Base-by-base conservation (phyloP, 2,888 invertebrate species). In the Megamerina dolium region DNA sequence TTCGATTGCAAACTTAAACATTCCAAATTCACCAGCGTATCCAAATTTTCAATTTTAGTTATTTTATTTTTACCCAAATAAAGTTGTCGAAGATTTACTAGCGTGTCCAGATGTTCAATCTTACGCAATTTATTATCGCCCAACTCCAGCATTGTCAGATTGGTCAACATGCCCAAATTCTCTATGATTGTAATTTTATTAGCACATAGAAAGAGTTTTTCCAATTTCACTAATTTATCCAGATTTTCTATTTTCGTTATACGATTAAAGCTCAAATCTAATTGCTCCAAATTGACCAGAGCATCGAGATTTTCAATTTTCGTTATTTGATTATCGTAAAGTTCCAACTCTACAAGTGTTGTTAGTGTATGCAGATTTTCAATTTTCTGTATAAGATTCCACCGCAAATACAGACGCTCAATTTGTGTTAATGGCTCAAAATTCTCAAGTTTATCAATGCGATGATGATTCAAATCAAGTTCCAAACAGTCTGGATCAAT, bases 61-160 rank as follows among this genome's bases (percentile, higher is more conserved):
- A 99, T 91, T 75, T 96, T 97, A 72, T 99, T 99, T 72, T 93
- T 97, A 12, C 93, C 97, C 41, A 95, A 73, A 72, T 83, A 99
- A 10, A 94, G 74, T 56, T 85, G 83, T 14, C 81, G 83, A 14
- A 99, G 73, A 42, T 81, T 81, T 3, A 74, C 77, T 48, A 97
- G 71, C 1, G 79, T 79, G 4, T 86, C 83, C 9, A 99, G 69
- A 69, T 94, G 90, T 67, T 90, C 87, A 52, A 99, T 90, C 64
- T 80, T 83, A 82, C 89, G 74, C 12, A 95, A 80, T 66, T 84
- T 87, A 69, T 99, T 99, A 57, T 96, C 93, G 1, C 99, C 99
- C 41, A 99, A 73, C 68, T 99, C 99, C 6, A 99, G 72, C 66
- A 91, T 75, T 32, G 83, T 85, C 30, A 99, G 72, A 46, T 86